These are phyloP conservation scores for Colinus virginianus DNA, from an alignment of 2,113 vertebrate genomes.

Conservation along the genomic window DNA sequence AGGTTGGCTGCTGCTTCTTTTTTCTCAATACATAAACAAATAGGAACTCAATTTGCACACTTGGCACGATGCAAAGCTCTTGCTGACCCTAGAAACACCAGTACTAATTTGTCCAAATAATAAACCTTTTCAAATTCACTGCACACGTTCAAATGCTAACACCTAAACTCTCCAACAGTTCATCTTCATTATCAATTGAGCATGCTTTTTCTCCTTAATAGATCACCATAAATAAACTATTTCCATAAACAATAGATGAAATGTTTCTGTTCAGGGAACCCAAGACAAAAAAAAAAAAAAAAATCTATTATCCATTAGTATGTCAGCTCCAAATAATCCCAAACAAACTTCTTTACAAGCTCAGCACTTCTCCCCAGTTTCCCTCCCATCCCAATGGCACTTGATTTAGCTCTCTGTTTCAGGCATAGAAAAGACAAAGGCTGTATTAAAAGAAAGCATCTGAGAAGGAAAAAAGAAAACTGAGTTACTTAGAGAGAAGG, in stretches of 20 bases:
- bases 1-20: background rate
- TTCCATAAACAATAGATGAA: background rate
- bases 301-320: background rate
- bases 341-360: background rate
- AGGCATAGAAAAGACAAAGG: background rate
- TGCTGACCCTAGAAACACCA: background rate
- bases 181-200: background rate
- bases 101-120: background rate
- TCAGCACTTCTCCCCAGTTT: background rate
- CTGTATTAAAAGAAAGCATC: background rate
- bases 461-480: background rate
- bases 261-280: background rate
- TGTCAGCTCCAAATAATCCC: background rate
- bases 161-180: background rate
- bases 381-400: background rate
- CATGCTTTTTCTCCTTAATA: background rate
- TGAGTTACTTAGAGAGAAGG: background rate
- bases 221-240: background rate
- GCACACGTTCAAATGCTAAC: background rate
- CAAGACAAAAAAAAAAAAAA: background rate
- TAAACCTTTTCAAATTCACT: constrained; percentile 6
- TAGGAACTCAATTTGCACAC: background rate
- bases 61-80: background rate
- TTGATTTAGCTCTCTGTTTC: background rate
- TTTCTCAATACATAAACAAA: background rate